These are phyloP conservation scores for Anableps anableps DNA, from an alignment of 2,797 vertebrate species.

Conservation along the genomic window DNA sequence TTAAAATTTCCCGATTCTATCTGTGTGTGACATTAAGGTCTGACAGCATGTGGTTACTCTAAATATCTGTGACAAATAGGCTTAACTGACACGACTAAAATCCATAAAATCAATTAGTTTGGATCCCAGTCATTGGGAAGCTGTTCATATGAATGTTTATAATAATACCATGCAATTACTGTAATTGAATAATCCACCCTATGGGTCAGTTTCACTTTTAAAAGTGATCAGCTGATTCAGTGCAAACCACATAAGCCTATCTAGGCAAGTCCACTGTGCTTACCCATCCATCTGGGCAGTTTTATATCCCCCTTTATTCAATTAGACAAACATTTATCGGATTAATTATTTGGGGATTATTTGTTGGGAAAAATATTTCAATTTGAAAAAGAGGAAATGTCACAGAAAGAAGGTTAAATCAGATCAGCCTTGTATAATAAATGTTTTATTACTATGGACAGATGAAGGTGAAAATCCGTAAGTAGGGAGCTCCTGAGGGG, in stretches of 20 bases:
- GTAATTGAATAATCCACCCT: slow-evolving; percentile 73
- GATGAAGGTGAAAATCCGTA: slow-evolving; percentile 6
- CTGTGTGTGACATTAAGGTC: slow-evolving; percentile 3
- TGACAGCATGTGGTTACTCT: slow-evolving; percentile 10
- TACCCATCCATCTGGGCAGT: slow-evolving; percentile 74
- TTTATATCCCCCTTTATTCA: slow-evolving; percentile 65
- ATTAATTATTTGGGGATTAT: slow-evolving; percentile 68
- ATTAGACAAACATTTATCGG: slow-evolving; percentile 71
- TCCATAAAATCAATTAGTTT: slow-evolving; percentile 53
- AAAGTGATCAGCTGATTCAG: slow-evolving; percentile 47
- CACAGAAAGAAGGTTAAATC: slow-evolving; percentile 7
- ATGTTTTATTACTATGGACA: background rate
- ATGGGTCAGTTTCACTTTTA: slow-evolving; percentile 40
- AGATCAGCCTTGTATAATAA: background rate
- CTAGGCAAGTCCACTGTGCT: slow-evolving; percentile 26
- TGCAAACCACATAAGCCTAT: slow-evolving; percentile 29
- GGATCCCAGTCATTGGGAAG: slow-evolving; percentile 44
- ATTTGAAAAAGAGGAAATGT: slow-evolving; percentile 19
- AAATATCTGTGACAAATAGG: slow-evolving; percentile 42
- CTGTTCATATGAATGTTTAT: slow-evolving; percentile 60
- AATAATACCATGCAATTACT: slow-evolving; percentile 64
- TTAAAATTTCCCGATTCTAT: background rate
- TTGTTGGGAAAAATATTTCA: slow-evolving; percentile 46
- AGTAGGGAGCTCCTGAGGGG: background rate
- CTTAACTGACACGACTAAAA: slow-evolving; percentile 42